Evolutionary conservation across 2,888 invertebrate species (phyloP), one percentile per base, ranked within the genome.

Genomic region (Clepsis dumicolana): DNA sequence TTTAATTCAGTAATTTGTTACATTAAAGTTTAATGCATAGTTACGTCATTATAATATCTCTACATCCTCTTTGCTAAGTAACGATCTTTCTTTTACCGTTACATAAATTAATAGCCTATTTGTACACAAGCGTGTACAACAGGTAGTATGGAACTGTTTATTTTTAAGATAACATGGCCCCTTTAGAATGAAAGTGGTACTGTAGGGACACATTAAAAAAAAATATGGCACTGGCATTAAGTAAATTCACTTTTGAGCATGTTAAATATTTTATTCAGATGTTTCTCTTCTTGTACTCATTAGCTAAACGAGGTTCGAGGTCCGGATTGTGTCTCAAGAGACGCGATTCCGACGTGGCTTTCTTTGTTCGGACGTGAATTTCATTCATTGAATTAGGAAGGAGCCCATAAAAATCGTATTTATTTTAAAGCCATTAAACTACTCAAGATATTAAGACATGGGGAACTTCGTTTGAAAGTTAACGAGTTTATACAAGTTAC

Each of bases 1-100:
- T 25, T 1, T n/a, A n/a, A 41, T 59, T n/a, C 41, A 25, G n/a
- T n/a, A 2, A 24, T 57, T 53, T 27, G 53, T 27, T 52, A 52
- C 21, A 24, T 25, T 24, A 50, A 4, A 52, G 4, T 52, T 14
- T 35, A 5, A 10, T 7, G 29, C 5, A 7, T 7, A 1, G 29
- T 29, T 29, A 4, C 29, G 1, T 29, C 7, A 7, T 7, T 29
- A 29, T 7, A 29, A 29, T 29, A 29, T 7, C 5, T 29, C 29
- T 29, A 5, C 5, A 29, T 4, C 5, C 7, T 29, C 0, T 8
- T 29, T 7, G 29, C 29, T 4, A 8, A 0, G 8, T 29, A 29
- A 8, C 29, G 29, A 29, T 29, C n/a, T n/a, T n/a, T n/a, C n/a
- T n/a, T n/a, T n/a, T n/a, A n/a, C n/a, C n/a, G n/a, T n/a, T n/a